phyloP scores from a whole-genome alignment of 1,140 invertebrate genomes.

The Drosophila simulans region DNA sequence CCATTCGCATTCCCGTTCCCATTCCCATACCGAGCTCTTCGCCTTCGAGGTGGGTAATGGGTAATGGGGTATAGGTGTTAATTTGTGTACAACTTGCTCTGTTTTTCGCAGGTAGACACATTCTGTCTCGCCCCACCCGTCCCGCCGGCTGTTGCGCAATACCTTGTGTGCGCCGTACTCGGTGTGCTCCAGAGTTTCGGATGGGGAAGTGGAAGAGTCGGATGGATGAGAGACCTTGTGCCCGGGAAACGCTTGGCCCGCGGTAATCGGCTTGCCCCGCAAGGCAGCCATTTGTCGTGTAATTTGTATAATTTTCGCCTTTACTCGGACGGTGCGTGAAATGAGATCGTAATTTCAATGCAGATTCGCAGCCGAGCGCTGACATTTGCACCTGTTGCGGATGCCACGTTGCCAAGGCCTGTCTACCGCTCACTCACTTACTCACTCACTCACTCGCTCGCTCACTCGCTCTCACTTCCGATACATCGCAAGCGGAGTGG shows the following conservation, averaged over 20 bases:
- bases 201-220: not conserved
- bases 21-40: not conserved
- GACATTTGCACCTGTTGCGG: constrained; percentile 24
- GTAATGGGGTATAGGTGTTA: constrained; percentile 56
- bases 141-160: constrained; percentile 24
- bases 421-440: not conserved
- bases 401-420: constrained; percentile 19
- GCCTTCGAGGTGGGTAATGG: too few relatives aligned
- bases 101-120: constrained; percentile 20
- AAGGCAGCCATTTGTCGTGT: too few relatives aligned
- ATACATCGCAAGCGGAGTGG: not conserved
- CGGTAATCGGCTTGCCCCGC: constrained; percentile 1
- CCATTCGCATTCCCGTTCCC: not conserved
- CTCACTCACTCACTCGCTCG: too few relatives aligned
- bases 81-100: constrained; percentile 59
- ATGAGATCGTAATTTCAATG: constrained; percentile 23
- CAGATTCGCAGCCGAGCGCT: constrained; percentile 22
- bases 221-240: not conserved
- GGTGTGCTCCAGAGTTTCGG: not conserved
- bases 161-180: not conserved
- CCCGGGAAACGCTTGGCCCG: constrained; percentile 19
- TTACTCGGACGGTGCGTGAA: constrained; percentile 18
- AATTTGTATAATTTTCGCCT: constrained; percentile 17
- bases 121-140: not conserved
- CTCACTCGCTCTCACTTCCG: not conserved